Percentiles rank a stretch among this genome's conserved stretches.
These are phyloP conservation scores for Serrognathus titanus DNA, from an alignment of 2,888 invertebrate species.

Conservation along the genomic window DNA sequence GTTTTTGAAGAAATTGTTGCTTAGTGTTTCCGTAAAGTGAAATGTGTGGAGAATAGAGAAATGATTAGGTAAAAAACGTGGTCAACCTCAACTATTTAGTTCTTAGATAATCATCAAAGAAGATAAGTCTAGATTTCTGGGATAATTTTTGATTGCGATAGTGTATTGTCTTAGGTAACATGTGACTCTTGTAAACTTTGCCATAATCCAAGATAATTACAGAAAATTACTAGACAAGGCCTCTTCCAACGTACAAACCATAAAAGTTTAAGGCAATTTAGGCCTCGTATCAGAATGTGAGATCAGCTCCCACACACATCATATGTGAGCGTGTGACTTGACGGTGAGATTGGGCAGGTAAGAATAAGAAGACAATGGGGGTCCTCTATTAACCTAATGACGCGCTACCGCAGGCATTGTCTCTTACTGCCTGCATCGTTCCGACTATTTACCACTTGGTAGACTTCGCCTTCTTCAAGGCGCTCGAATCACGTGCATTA, in stretches of 20 bases:
- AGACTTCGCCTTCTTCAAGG: too few species aligned
- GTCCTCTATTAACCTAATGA: conserved; percentile 30
- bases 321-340: conserved; percentile 25
- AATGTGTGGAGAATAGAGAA: too few species aligned
- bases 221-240: conserved; percentile 4
- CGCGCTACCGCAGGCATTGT: conserved; percentile 28
- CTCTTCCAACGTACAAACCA: conserved; percentile 4
- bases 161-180: not conserved
- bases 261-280: conserved; percentile 18
- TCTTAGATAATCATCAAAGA: too few species aligned
- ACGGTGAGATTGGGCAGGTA: conserved; percentile 17
- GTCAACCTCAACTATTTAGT: too few species aligned
- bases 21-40: too few species aligned
- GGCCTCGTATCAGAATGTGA: conserved; percentile 13
- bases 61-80: too few species aligned
- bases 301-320: conserved; percentile 22
- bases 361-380: conserved; percentile 24
- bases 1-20: too few species aligned
- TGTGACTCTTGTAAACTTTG: conserved; percentile 11
- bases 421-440: conserved; percentile 2
- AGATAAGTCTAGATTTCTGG: too few species aligned
- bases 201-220: conserved; percentile 11
- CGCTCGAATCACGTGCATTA: too few species aligned
- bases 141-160: not conserved
- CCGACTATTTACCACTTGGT: too few species aligned